A percentile compares a stretch with the other conserved stretches of the same genome.
phyloP scores from a whole-genome alignment of 2,888 invertebrate genomes.

The Cheilosia impressa region DNA sequence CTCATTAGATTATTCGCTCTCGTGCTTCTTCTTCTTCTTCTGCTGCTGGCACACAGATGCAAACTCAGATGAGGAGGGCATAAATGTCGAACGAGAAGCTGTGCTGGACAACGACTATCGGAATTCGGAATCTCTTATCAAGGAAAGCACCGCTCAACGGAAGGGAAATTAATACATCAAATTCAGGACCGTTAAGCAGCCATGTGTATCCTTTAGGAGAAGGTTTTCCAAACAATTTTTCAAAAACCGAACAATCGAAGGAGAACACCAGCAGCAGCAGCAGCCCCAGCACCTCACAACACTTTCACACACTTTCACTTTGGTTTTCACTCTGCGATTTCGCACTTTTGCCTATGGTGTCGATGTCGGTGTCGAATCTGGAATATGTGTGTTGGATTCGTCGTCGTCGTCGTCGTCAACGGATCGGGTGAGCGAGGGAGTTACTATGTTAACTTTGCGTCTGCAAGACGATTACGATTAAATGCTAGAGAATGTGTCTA shows the following conservation, averaged over 20 bases:
- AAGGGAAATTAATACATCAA: constrained; percentile 22
- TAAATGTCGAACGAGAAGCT: constrained; percentile 52
- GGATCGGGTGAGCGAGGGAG: constrained; percentile 3
- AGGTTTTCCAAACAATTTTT: constrained; percentile 13
- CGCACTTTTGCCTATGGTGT: constrained; percentile 41
- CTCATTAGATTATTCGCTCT: constrained; percentile 69
- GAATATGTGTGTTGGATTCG: constrained; percentile 22
- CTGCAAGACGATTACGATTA: constrained; percentile 62
- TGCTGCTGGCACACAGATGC: constrained; percentile 50
- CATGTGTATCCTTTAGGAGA: constrained; percentile 4
- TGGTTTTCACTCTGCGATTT: constrained; percentile 62
- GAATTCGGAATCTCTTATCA: constrained; percentile 26
- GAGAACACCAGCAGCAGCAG: constrained; percentile 5
- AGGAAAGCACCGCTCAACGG: constrained; percentile 15
- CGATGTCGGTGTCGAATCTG: constrained; percentile 37
- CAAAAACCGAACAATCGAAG: constrained; percentile 18
- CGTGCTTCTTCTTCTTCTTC: constrained; percentile 32
- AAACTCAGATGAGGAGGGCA: constrained; percentile 43
- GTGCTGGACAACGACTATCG: constrained; percentile 49
- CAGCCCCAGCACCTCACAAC: constrained; percentile 23
- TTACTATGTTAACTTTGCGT: constrained; percentile 59
- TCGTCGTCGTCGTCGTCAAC: constrained; percentile 34
- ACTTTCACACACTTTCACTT: constrained; percentile 74
- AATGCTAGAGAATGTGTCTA: constrained; percentile 51
- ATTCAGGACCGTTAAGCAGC: constrained; percentile 31